These are phyloP conservation scores for Paelopatides confundens DNA, from an alignment of 53 echinoderm and acorn worm genomes.

Conservation along the genomic window DNA sequence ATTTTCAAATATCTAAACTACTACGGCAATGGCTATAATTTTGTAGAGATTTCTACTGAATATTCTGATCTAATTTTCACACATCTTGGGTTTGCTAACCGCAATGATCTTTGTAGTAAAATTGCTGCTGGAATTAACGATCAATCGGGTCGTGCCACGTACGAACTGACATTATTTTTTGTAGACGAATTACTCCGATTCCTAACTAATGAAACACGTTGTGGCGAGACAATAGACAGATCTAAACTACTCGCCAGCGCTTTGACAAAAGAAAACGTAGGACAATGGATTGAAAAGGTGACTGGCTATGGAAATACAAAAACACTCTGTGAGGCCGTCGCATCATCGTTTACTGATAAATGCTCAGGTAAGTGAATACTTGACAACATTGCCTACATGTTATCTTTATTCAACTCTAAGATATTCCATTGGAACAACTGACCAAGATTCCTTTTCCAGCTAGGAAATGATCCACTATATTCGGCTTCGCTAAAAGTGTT, in stretches of 20 bases:
- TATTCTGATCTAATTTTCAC: neutral
- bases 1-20: neutral
- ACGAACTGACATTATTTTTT: neutral
- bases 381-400: no score
- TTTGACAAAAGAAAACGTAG: neutral
- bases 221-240: neutral
- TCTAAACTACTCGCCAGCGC: neutral
- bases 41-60: neutral
- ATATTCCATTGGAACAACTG: no score
- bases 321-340: neutral
- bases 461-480: no score
- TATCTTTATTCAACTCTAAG: no score
- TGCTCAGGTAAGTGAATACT: neutral
- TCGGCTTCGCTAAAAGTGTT: no score
- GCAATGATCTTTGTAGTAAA: neutral
- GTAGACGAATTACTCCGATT: neutral
- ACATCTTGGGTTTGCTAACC: neutral
- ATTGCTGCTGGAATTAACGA: neutral
- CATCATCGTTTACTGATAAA: neutral
- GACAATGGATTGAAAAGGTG: no score
- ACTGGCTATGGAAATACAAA: neutral
- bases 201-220: neutral
- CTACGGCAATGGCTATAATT: neutral
- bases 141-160: neutral
- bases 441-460: no score